Conservation (phyloP, 53 echinoderm and acorn worm species). For the Holothuria leucospilota region DNA sequence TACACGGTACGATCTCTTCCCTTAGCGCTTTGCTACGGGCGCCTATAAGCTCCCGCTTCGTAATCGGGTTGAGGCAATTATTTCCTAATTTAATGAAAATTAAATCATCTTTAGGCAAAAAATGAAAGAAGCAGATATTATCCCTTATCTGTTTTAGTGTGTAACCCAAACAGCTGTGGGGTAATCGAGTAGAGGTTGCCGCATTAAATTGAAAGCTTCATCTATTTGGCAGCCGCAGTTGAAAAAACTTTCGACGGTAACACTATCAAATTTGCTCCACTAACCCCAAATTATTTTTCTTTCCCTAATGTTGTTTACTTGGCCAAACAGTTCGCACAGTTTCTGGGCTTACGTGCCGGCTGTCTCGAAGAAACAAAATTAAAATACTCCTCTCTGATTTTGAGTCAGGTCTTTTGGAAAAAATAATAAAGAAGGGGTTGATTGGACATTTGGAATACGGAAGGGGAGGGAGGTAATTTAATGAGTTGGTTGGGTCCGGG, state of each 20-base stretch:
- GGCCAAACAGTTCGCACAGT: not conserved
- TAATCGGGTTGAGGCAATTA: slow-evolving; percentile 45
- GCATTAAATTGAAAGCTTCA: not conserved
- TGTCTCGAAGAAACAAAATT: not conserved
- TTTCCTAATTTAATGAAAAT: slow-evolving; percentile 46
- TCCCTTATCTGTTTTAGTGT: slow-evolving; percentile 27
- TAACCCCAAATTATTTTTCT: slow-evolving; percentile 3
- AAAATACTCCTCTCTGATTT: no score
- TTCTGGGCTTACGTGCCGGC: not conserved
- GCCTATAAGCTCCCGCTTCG: not conserved
- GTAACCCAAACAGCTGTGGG: slow-evolving; percentile 2
- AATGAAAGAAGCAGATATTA: slow-evolving; percentile 1
- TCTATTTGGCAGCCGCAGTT: not conserved
- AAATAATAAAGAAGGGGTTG: no score
- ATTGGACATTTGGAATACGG: no score
- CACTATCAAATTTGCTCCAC: slow-evolving; percentile 14
- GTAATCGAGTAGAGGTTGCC: slow-evolving; percentile 1
- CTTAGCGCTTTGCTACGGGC: not conserved
- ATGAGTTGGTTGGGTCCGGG: no score
- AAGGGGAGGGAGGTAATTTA: no score
- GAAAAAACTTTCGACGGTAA: not conserved
- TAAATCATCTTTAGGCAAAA: slow-evolving; percentile 48
- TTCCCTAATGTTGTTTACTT: no score
- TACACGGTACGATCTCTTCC: no score
- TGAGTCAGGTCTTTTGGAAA: no score